Evolutionary conservation across 2,888 invertebrate genomes (phyloP).

Genomic region (Baronia brevicornis): DNA sequence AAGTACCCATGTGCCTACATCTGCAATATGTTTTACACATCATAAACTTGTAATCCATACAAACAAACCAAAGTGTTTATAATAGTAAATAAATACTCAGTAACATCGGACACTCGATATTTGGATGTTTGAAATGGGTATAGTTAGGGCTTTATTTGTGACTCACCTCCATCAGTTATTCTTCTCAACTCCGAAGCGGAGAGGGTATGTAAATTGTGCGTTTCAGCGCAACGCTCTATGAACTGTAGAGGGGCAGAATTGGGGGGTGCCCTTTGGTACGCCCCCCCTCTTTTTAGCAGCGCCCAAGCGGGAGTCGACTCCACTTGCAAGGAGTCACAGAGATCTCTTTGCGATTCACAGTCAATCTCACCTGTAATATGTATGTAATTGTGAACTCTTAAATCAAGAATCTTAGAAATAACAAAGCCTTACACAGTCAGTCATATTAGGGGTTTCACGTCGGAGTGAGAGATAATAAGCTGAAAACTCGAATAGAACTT

Average conservation of each 20-base stretch:
- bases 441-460: too few species aligned
- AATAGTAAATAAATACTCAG: not conserved
- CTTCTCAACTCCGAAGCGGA: slow-evolving; percentile 77
- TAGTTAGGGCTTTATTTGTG: too few species aligned
- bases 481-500: too few species aligned
- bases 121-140: too few species aligned
- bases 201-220: slow-evolving; percentile 74
- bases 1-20: slow-evolving; percentile 45
- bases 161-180: slow-evolving; percentile 65
- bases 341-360: slow-evolving; percentile 71
- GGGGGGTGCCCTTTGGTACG: slow-evolving; percentile 78
- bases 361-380: slow-evolving; percentile 78
- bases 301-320: slow-evolving; percentile 81
- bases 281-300: slow-evolving; percentile 83
- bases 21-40: too few species aligned
- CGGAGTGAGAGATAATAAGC: too few species aligned
- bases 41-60: too few species aligned
- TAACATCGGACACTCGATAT: too few species aligned
- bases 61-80: not conserved
- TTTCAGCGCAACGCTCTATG: slow-evolving; percentile 25
- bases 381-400: slow-evolving; percentile 16
- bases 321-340: slow-evolving; percentile 77
- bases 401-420: not conserved
- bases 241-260: slow-evolving; percentile 16
- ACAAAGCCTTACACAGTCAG: too few species aligned